phyloP scores from a whole-genome alignment of 2,797 vertebrate genomes.

The Lithobates pipiens region DNA sequence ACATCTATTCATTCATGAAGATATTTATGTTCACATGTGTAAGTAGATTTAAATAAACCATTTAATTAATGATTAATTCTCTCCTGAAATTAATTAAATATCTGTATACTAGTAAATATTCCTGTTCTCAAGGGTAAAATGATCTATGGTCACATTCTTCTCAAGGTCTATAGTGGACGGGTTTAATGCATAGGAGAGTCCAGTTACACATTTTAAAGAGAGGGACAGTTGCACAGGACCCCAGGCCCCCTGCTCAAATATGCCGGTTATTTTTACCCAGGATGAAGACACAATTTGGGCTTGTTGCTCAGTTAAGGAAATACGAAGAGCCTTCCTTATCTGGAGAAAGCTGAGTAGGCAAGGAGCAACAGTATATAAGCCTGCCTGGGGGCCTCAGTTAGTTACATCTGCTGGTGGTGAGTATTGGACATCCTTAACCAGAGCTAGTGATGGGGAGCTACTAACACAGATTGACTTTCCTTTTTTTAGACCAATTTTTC shows the following conservation, averaged over 20 bases:
- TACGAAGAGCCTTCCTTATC: slow-evolving; percentile 32
- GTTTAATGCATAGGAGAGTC: neutral
- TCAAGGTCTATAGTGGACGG: neutral
- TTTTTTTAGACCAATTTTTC: neutral
- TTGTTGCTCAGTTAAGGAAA: slow-evolving; percentile 36
- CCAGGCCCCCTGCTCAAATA: neutral
- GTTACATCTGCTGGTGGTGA: slow-evolving; percentile 32
- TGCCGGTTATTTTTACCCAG: slow-evolving; percentile 40
- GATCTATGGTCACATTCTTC: neutral
- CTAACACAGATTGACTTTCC: neutral
- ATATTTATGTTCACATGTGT: no score
- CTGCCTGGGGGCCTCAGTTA: slow-evolving; percentile 10
- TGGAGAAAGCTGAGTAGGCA: slow-evolving; percentile 74
- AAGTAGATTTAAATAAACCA: no score
- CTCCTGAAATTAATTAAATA: no score
- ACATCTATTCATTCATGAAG: no score
- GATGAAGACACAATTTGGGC: neutral
- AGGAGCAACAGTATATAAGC: slow-evolving; percentile 63
- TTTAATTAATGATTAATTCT: no score
- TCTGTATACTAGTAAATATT: neutral
- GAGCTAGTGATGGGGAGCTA: neutral
- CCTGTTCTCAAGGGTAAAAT: no score
- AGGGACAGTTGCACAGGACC: slow-evolving; percentile 10
- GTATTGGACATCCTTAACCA: neutral
- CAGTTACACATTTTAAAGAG: neutral